A percentile compares a stretch with the other conserved stretches of the same genome.
phyloP scores from a whole-genome alignment of 2,888 invertebrate genomes.

The Acronicta leporina region DNA sequence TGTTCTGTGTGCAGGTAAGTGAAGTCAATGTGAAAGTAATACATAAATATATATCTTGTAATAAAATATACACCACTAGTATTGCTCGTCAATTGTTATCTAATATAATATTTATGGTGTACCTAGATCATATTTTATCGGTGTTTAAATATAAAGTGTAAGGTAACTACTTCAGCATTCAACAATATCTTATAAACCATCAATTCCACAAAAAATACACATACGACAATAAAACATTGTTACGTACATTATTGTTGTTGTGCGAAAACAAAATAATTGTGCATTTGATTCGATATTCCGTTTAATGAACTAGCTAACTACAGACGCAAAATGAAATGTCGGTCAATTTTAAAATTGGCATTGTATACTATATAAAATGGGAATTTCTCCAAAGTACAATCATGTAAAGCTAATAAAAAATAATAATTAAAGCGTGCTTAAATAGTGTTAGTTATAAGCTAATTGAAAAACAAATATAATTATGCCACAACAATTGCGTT shows the following conservation, averaged over 20 bases:
- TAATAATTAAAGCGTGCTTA: conserved; percentile 60
- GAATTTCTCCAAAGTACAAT: conserved; percentile 58
- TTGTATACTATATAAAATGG: conserved; percentile 58
- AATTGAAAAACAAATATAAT: conserved; percentile 47
- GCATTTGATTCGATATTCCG: conserved; percentile 67
- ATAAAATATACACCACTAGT: conserved; percentile 8
- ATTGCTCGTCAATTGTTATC: conserved; percentile 30
- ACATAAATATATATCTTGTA: conserved; percentile 2
- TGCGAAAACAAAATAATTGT: conserved; percentile 68
- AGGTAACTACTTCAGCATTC: conserved; percentile 16
- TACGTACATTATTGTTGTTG: conserved; percentile 54
- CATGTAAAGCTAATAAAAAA: conserved; percentile 58
- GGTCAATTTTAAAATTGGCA: conserved; percentile 49
- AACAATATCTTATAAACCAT: conserved; percentile 26
- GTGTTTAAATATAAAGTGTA: conserved; percentile 3
- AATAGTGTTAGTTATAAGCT: conserved; percentile 60
- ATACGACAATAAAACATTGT: conserved; percentile 24
- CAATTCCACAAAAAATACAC: conserved; percentile 47
- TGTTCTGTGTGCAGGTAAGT: conserved; percentile 5
- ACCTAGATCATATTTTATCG: conserved; percentile 23
- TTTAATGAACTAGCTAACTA: conserved; percentile 55
- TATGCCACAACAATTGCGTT: conserved; percentile 54
- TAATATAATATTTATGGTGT: conserved; percentile 18
- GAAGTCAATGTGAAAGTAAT: conserved; percentile 2
- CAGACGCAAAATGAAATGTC: conserved; percentile 61